These are phyloP conservation scores for Drosophila peninsularis DNA, from an alignment of 2,888 invertebrate genomes.

Conservation along the genomic window DNA sequence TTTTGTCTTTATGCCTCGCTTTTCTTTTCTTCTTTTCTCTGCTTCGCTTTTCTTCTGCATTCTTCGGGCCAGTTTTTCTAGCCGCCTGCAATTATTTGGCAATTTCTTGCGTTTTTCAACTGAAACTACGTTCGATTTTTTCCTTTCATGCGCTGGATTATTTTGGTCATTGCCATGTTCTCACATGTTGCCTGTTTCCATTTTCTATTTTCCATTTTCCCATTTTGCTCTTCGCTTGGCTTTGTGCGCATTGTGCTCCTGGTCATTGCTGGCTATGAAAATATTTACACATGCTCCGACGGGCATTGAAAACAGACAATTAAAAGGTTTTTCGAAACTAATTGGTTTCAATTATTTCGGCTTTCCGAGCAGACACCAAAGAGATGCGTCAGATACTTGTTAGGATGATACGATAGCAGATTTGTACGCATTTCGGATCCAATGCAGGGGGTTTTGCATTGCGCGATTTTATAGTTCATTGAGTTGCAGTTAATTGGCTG, in stretches of 20 bases:
- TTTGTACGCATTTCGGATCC: conserved; percentile 10
- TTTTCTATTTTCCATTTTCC: conserved; percentile 21
- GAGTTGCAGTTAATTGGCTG: conserved; percentile 73
- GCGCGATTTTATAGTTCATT: conserved; percentile 74
- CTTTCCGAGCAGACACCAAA: conserved; percentile 62
- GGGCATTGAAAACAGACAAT: conserved; percentile 68
- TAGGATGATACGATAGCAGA: conserved; percentile 38
- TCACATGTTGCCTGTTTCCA: conserved; percentile 60
- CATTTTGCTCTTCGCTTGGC: conserved; percentile 13
- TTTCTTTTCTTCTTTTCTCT: conserved; percentile 40
- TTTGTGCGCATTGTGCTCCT: conserved; percentile 46
- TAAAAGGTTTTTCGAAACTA: conserved; percentile 80
- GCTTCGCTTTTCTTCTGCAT: conserved; percentile 36
- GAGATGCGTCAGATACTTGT: conserved; percentile 42
- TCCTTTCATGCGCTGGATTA: conserved; percentile 58
- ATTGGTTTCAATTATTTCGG: conserved; percentile 81
- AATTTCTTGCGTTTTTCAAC: conserved; percentile 58
- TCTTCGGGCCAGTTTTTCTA: conserved; percentile 30
- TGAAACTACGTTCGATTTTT: conserved; percentile 55
- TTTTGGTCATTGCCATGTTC: conserved; percentile 80
- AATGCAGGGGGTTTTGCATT: conserved; percentile 54
- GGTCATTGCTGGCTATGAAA: conserved; percentile 63
- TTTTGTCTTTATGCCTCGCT: conserved; percentile 61
- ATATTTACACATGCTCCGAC: conserved; percentile 72
- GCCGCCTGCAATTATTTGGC: conserved; percentile 72